phyloP scores from a whole-genome alignment of 2,113 vertebrate species.

The Casuarius casuarius region DNA sequence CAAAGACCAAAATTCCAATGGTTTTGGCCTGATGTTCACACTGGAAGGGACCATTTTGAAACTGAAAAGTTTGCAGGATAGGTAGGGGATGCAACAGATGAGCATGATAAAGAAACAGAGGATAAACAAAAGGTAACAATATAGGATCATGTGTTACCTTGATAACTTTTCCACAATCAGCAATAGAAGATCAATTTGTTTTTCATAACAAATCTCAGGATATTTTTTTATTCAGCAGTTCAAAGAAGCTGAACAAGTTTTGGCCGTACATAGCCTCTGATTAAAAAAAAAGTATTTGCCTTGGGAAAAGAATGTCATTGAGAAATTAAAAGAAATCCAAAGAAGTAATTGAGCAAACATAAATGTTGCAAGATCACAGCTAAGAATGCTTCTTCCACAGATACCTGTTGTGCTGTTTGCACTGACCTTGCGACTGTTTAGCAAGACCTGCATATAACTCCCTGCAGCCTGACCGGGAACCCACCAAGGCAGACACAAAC shows the following conservation, averaged over 20 bases:
- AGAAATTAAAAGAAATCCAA: background rate
- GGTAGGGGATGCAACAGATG: background rate
- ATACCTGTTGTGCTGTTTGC: background rate
- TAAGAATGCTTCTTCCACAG: background rate
- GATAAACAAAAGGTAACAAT: background rate
- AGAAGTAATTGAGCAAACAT: background rate
- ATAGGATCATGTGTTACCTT: background rate
- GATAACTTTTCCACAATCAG: background rate
- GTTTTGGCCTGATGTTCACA: background rate
- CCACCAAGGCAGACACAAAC: accelerated
- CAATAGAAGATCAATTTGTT: background rate
- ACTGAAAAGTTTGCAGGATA: background rate
- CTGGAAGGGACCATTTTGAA: background rate
- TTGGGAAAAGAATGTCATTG: background rate
- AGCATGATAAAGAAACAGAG: background rate
- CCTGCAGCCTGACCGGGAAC: background rate
- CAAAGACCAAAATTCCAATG: background rate
- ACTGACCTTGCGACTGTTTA: background rate
- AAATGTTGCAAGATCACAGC: background rate
- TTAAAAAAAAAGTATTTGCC: background rate
- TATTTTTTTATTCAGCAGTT: background rate
- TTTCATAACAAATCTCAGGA: background rate
- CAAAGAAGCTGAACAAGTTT: background rate
- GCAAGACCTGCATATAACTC: background rate
- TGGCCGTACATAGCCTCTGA: background rate